These are phyloP conservation scores for Sinodicranocentrus sp. DNA, from an alignment of 2,888 invertebrate genomes.

Conservation along the genomic window DNA sequence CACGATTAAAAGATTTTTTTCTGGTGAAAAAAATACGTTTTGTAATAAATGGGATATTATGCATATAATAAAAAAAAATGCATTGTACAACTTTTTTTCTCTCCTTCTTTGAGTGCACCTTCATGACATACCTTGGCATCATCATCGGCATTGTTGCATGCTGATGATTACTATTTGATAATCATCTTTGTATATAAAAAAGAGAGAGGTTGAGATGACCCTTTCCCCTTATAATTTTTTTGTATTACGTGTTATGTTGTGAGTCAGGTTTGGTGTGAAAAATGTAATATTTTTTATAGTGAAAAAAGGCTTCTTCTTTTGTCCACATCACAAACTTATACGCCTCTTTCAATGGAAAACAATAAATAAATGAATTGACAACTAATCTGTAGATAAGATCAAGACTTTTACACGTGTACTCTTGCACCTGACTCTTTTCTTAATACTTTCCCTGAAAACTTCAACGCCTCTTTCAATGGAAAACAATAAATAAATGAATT, in stretches of 20 bases:
- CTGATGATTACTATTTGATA: constrained; percentile 11
- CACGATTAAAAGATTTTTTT: constrained; percentile 40
- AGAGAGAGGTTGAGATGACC: too few species aligned
- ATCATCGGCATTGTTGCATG: background rate
- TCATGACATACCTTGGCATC: background rate
- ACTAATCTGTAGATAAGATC: constrained; percentile 3
- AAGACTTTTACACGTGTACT: background rate
- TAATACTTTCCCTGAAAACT: too few species aligned
- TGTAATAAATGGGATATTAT: constrained; percentile 4
- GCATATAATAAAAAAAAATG: too few species aligned
- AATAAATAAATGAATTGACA: background rate
- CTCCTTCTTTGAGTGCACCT: too few species aligned
- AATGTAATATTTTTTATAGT: background rate
- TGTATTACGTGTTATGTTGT: constrained; percentile 9
- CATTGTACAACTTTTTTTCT: too few species aligned
- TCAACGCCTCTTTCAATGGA: too few species aligned
- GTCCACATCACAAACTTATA: too few species aligned
- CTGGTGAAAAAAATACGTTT: background rate
- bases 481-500: background rate
- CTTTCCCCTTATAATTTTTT: constrained; percentile 28
- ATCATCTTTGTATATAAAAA: too few species aligned
- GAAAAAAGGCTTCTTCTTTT: too few species aligned
- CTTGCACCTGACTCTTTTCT: too few species aligned
- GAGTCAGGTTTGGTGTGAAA: background rate
- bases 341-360: too few species aligned